Evolutionary conservation across 2,888 invertebrate species (phyloP), one percentile per base, ranked within the genome.

Genomic region (Ophonus ardosiacus): DNA sequence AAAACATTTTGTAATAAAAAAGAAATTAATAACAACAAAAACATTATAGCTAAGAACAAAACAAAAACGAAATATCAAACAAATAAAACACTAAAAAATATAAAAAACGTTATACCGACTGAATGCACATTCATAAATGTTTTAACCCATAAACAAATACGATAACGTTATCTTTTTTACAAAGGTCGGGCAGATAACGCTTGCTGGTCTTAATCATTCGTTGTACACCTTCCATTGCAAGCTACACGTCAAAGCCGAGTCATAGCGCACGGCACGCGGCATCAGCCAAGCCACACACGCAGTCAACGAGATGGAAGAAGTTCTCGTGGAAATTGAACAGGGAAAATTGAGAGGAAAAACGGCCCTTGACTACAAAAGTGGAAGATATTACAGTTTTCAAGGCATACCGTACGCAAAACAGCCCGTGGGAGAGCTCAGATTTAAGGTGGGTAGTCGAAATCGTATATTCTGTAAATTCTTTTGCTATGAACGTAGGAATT

Each of bases 381-480:
- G 81, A 18, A 65, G 68, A 38, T 87, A 86, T 86, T 85, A 85
- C 43, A 86, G 87, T 81, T 88, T 88, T 79, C 86, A 87, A 78
- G 88, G 88, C 61, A 87, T 88, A 61, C 88, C 88, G 13, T 88
- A 87, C 78, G 88, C 88, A 0, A 86, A 87, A 85, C 86, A 88
- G 21, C 88, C 88, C 0, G 65, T 87, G 18, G 87, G 87, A 38
- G 83, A 86, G 15, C 86, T 87, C 10, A 86, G 89, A 85, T 88
- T 88, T 87, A 86, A 87, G 87, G 88, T 88, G 85, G 83, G 85
- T 76, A 8, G 59, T 18, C 18, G 17, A 61, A 18, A 4, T 31
- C 31, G 31, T 31, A 3, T 31, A 31, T 31, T 31, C 31, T 31
- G 17, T 61, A 18, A 17, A 15, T 61, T 61, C 18, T 61, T 18